A percentile compares a stretch with the other conserved stretches of the same genome.
These are phyloP conservation scores for Parnassius smintheus DNA, from an alignment of 2,888 invertebrate genomes.

Conservation along the genomic window DNA sequence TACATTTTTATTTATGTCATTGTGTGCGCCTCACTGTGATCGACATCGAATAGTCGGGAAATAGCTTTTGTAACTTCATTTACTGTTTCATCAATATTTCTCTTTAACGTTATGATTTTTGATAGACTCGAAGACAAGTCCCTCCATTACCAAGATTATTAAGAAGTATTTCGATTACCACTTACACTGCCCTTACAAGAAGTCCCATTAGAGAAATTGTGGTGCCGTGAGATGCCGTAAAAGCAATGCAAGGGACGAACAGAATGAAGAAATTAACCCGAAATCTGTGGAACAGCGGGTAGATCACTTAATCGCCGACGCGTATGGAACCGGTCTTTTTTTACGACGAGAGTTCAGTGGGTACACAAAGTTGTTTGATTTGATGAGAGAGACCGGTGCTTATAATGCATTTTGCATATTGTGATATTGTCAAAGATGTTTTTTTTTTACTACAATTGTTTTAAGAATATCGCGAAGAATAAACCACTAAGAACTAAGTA, in stretches of 20 bases:
- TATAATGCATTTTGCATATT: slow-evolving; percentile 29
- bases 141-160: slow-evolving; percentile 41
- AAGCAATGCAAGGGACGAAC: slow-evolving; percentile 48
- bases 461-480: too few relatives aligned
- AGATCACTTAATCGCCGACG: slow-evolving; percentile 69
- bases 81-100: slow-evolving; percentile 34
- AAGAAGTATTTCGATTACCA: slow-evolving; percentile 43
- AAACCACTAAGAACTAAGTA: too few relatives aligned
- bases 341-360: slow-evolving; percentile 41
- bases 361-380: slow-evolving; percentile 47
- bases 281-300: slow-evolving; percentile 69
- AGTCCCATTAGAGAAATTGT: slow-evolving; percentile 72
- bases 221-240: slow-evolving; percentile 33
- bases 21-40: slow-evolving; percentile 28
- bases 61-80: slow-evolving; percentile 39
- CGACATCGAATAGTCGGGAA: slow-evolving; percentile 33
- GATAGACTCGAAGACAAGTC: slow-evolving; percentile 25
- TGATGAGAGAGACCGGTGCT: slow-evolving; percentile 50
- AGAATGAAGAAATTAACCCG: slow-evolving; percentile 75
- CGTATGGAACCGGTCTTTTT: slow-evolving; percentile 53
- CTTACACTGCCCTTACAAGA: slow-evolving; percentile 42
- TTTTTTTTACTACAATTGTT: too few relatives aligned
- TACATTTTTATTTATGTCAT: not conserved
- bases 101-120: slow-evolving; percentile 21
- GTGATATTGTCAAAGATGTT: not conserved